phyloP scores from a whole-genome alignment of 2,797 vertebrate species.

The Malurus leucopterus region DNA sequence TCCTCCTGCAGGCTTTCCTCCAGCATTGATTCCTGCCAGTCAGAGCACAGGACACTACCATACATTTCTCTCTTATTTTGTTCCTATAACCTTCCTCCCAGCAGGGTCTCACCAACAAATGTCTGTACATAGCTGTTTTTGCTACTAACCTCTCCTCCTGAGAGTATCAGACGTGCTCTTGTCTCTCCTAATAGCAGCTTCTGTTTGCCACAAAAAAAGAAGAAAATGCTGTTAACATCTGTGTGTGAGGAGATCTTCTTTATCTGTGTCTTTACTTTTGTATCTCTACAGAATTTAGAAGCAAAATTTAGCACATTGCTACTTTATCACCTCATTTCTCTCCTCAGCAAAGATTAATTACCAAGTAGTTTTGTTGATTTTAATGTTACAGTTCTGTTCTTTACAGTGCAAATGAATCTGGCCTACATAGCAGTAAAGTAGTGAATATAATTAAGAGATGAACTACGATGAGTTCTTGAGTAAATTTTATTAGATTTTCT shows the following conservation, averaged over 20 bases:
- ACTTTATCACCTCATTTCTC: not conserved
- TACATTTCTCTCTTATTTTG: not conserved
- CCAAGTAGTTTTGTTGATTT: not conserved
- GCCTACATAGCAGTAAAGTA: not conserved
- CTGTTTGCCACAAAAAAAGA: not conserved
- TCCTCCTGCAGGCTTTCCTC: not conserved
- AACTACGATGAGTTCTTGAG: not conserved
- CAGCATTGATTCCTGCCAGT: not conserved
- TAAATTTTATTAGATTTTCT: constrained; percentile 18
- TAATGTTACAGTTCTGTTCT: not conserved
- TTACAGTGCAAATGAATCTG: not conserved
- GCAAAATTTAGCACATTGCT: not conserved
- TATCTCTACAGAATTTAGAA: not conserved
- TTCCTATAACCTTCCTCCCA: not conserved
- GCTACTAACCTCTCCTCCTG: not conserved
- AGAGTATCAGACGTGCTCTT: not conserved
- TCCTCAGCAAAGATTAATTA: not conserved
- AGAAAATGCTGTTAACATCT: not conserved
- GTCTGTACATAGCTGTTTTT: not conserved
- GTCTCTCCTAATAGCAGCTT: not conserved
- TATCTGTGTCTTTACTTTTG: not conserved
- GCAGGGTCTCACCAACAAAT: not conserved
- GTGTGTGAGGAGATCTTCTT: not conserved
- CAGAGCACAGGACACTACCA: not conserved
- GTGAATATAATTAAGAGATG: not conserved